Evolutionary conservation across 2,113 vertebrate genomes (phyloP).

Genomic region (Dicaeum eximium): DNA sequence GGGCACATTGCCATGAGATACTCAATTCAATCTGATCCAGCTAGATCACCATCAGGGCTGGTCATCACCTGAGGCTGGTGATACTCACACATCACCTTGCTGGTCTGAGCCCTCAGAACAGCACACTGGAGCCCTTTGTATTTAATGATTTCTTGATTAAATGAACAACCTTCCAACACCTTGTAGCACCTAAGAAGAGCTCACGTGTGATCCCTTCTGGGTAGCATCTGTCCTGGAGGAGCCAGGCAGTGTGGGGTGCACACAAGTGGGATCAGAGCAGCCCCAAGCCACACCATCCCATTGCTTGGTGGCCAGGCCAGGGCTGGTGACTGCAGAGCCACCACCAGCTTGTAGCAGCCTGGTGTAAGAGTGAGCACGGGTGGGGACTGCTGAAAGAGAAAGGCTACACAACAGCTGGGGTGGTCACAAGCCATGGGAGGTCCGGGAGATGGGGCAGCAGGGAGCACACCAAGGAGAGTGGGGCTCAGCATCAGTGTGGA

Average conservation of each 20-base stretch:
- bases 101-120: not conserved
- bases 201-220: rapidly evolving
- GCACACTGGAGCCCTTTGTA: not conserved
- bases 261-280: not conserved
- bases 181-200: not conserved
- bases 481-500: not conserved
- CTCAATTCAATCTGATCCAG: not conserved
- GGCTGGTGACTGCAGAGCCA: not conserved
- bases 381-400: not conserved
- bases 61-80: not conserved
- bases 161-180: not conserved
- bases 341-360: not conserved
- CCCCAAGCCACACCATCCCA: not conserved
- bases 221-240: not conserved
- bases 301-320: not conserved
- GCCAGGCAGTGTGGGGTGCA: rapidly evolving
- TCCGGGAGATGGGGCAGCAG: not conserved
- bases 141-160: not conserved
- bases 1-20: not conserved
- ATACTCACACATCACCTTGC: not conserved
- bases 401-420: not conserved
- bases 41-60: not conserved
- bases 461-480: rapidly evolving
- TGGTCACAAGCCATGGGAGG: not conserved
- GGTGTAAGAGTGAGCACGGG: not conserved